Evolutionary conservation across 2,888 invertebrate species (phyloP).

Genomic region (Synergus umbraculus): DNA sequence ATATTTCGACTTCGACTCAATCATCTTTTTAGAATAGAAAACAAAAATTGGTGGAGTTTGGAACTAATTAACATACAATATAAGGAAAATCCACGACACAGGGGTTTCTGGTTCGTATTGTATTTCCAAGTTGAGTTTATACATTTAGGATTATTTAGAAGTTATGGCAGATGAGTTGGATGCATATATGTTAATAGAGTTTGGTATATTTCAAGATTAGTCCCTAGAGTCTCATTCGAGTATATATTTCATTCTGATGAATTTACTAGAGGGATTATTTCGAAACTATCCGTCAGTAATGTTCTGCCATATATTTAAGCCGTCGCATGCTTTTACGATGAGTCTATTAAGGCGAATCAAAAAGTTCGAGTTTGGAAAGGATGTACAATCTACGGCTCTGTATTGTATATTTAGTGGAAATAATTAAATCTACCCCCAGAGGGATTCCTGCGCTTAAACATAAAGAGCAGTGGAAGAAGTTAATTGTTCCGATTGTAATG

Average conservation of each 20-base stretch:
- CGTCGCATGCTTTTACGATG: too few relatives aligned
- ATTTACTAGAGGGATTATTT: conserved; percentile 53
- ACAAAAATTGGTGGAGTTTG: neutral
- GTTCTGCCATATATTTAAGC: neutral
- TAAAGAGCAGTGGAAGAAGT: conserved; percentile 35
- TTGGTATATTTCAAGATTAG: conserved; percentile 38
- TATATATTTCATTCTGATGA: conserved; percentile 42
- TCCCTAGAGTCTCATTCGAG: conserved; percentile 49
- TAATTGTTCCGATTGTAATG: conserved; percentile 39
- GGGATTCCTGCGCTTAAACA: neutral
- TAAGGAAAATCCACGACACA: neutral
- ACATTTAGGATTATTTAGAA: conserved; percentile 4
- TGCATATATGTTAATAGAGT: conserved; percentile 34
- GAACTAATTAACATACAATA: neutral
- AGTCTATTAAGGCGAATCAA: too few relatives aligned
- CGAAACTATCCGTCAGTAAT: conserved; percentile 40
- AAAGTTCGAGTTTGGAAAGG: too few relatives aligned
- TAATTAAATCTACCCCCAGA: conserved; percentile 1
- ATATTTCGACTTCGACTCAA: too few relatives aligned
- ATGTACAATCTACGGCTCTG: neutral
- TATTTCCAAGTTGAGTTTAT: neutral
- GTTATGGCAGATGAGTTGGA: neutral
- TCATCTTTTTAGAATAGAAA: neutral
- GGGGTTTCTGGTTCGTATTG: neutral
- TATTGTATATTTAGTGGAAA: neutral